A percentile compares a stretch with the other conserved stretches of the same genome.
phyloP scores from a whole-genome alignment of 2,888 invertebrate genomes.

The Tyria jacobaeae region DNA sequence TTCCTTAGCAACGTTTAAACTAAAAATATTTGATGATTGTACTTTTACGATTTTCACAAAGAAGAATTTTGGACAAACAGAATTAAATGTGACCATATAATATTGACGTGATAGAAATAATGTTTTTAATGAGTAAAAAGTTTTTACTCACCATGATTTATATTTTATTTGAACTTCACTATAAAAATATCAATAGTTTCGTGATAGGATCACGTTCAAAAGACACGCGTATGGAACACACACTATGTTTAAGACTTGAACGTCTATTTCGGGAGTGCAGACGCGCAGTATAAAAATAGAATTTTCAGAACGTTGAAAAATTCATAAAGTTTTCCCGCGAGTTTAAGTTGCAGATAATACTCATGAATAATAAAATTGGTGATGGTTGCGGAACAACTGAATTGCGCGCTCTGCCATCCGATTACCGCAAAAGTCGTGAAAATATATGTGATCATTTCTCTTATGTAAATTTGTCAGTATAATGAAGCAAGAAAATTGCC shows the following conservation, averaged over 20 bases:
- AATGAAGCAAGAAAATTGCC: constrained; percentile 20
- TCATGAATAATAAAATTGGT: constrained; percentile 38
- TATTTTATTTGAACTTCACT: constrained; percentile 23
- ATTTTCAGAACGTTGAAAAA: constrained; percentile 60
- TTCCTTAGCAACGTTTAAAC: constrained; percentile 32
- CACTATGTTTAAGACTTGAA: constrained; percentile 66
- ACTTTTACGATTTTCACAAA: constrained; percentile 11
- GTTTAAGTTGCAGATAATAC: constrained; percentile 51
- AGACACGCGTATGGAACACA: constrained; percentile 49
- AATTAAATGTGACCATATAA: constrained; percentile 7
- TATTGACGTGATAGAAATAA: background rate
- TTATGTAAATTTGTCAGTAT: constrained; percentile 25
- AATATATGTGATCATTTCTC: constrained; percentile 18
- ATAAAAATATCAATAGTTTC: constrained; percentile 27
- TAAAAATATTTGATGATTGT: constrained; percentile 16
- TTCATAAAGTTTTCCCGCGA: constrained; percentile 66
- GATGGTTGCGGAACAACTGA: constrained; percentile 31
- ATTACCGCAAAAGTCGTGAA: constrained; percentile 15
- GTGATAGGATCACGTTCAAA: constrained; percentile 42
- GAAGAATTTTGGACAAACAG: constrained; percentile 25
- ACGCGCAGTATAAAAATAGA: constrained; percentile 78
- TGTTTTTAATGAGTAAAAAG: constrained; percentile 32
- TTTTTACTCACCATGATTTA: constrained; percentile 55
- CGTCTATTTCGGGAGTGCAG: constrained; percentile 77
- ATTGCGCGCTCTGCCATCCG: constrained; percentile 17